Conservation (phyloP, 2,113 vertebrate genomes). For the Podocnemis expansa region DNA sequence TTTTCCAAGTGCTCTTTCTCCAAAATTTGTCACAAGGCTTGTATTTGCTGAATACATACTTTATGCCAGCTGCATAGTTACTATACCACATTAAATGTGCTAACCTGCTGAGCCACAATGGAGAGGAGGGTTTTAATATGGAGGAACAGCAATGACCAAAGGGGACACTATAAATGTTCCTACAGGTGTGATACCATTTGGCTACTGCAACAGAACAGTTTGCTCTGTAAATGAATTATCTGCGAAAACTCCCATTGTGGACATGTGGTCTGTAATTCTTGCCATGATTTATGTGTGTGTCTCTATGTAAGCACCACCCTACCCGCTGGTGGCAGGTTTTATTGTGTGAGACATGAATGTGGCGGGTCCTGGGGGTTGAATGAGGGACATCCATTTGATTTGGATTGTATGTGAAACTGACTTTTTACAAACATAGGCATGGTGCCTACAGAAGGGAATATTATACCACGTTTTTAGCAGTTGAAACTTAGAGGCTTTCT, state of each 20-base stretch:
- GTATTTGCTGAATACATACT: constrained; percentile 1
- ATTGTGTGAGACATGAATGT: background rate
- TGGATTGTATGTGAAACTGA: background rate
- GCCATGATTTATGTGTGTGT: constrained; percentile 11
- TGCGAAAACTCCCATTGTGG: background rate
- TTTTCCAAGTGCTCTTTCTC: constrained; percentile 56
- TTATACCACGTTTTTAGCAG: background rate
- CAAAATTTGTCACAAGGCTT: constrained; percentile 25
- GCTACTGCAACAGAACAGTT: background rate
- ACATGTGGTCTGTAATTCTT: constrained; percentile 5
- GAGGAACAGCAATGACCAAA: constrained; percentile 19
- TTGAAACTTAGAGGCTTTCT: constrained; percentile 43
- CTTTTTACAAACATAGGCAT: background rate
- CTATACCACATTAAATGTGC: constrained; percentile 11
- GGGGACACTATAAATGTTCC: background rate
- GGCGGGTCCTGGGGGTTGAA: background rate
- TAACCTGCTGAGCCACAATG: background rate
- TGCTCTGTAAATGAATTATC: constrained; percentile 11
- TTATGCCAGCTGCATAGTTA: background rate
- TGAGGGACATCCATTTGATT: background rate
- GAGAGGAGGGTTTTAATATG: constrained; percentile 26
- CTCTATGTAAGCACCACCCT: constrained; percentile 19
- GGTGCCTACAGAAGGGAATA: background rate
- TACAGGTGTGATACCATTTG: background rate
- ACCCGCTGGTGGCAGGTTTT: background rate